A percentile compares a stretch with the other conserved stretches of the same genome.
phyloP scores from a whole-genome alignment of 2,888 invertebrate species.

The Synanthedon formicaeformis region DNA sequence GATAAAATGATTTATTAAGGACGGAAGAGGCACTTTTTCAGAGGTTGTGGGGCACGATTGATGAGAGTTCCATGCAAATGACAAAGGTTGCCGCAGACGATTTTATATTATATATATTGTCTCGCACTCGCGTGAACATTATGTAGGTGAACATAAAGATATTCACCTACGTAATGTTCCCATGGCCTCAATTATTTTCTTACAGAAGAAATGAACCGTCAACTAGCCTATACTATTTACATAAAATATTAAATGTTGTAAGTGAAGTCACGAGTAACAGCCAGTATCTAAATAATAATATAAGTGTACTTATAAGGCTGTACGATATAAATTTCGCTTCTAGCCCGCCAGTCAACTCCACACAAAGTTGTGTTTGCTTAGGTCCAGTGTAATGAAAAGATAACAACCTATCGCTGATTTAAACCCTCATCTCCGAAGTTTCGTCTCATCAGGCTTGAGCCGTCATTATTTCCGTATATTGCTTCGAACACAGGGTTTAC shows the following conservation, averaged over 20 bases:
- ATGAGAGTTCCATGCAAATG: slow-evolving; percentile 36
- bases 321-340: background rate
- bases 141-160: too few relatives aligned
- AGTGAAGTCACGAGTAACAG: too few relatives aligned
- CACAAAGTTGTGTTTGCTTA: slow-evolving; percentile 30
- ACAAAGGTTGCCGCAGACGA: slow-evolving; percentile 10
- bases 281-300: too few relatives aligned
- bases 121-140: slow-evolving; percentile 1
- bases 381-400: slow-evolving; percentile 42
- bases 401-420: slow-evolving; percentile 20
- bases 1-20: slow-evolving; percentile 54
- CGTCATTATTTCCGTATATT: slow-evolving; percentile 2
- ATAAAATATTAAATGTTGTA: too few relatives aligned
- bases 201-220: too few relatives aligned
- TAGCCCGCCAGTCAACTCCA: background rate
- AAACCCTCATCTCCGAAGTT: slow-evolving; percentile 8
- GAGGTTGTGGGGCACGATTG: slow-evolving; percentile 17
- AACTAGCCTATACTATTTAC: too few relatives aligned
- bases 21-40: slow-evolving; percentile 22
- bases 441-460: slow-evolving; percentile 2
- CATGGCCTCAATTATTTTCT: too few relatives aligned
- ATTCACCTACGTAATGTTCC: too few relatives aligned
- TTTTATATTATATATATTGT: slow-evolving; percentile 12
- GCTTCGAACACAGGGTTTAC: background rate
- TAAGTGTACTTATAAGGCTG: too few relatives aligned